Evolutionary conservation across 53 echinoderm and acorn worm species (phyloP), one percentile per base, ranked within the genome.

Genomic region (Echinarachnius parma): DNA sequence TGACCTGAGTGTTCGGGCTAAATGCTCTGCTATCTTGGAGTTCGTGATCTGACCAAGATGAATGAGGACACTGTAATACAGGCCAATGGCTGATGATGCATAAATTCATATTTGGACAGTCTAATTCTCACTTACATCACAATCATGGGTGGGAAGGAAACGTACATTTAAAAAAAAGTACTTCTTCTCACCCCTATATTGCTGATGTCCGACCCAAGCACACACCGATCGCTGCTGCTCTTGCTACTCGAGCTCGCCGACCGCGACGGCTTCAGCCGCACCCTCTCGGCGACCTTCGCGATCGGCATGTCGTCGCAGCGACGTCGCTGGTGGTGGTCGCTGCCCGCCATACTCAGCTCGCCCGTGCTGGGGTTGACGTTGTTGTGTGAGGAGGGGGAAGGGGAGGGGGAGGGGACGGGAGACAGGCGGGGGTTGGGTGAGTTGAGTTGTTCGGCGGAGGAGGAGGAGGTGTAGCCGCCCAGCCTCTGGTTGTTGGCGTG

Each of bases 241-340:
- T 64, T 77, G 15, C 78, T 75, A 13, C 75, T 79, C 45, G 64
- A 62, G 47, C 78, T 71, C 3, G 67, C 67, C 5, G 85, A 79
- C 61, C 80, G 71, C 30, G 88, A 81, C 10, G 85, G 86, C 82
- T 91, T 98, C 74, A 98, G 77, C 61, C 88, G 50, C 34, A 87
- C 90, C 22, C 91, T 85, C 78, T 91, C 98, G 0, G 98, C 91
- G 0, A 98, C 88, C 48, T 98, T 98, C n/a, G 91, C 91, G 10
- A 98, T 76, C 0, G 98, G 88, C 34, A 69, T 34, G 61, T 86
- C 91, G 2, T 82, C 76, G 32, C 86, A 68, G 35, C 87, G 78
- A n/a, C n/a, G n/a, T n/a, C n/a, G n/a, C n/a, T n/a, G n/a, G n/a
- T n/a, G n/a, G n/a, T n/a, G n/a, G 53, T 98, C 98, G 42, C 88